phyloP scores from a whole-genome alignment of 2,113 vertebrate species.

The Pachycephala philippinensis region DNA sequence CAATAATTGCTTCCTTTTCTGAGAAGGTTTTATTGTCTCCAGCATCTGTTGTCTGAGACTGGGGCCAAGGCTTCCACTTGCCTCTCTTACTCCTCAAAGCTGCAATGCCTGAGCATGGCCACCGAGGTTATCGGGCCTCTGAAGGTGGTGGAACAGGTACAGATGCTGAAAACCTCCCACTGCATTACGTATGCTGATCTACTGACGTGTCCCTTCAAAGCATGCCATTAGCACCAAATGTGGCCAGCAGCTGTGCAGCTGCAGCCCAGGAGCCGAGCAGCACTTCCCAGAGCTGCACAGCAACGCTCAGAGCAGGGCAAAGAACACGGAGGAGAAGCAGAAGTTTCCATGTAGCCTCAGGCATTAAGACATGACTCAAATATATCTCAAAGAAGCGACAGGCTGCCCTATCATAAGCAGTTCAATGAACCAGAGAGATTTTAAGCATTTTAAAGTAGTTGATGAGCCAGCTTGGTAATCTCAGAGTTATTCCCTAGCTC shows the following conservation, averaged over 20 bases:
- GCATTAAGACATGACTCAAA: background rate
- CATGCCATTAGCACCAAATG: conserved; percentile 19
- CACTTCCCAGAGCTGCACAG: background rate
- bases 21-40: conserved; percentile 49
- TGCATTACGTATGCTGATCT: background rate
- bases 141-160: conserved; percentile 21
- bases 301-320: background rate
- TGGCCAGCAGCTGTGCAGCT: conserved; percentile 61
- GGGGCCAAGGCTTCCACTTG: conserved; percentile 32
- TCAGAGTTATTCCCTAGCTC: background rate
- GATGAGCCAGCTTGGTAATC: background rate
- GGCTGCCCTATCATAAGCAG: background rate
- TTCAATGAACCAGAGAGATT: background rate
- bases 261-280: background rate
- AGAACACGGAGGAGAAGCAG: background rate
- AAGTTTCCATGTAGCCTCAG: background rate
- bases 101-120: background rate
- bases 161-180: conserved; percentile 11
- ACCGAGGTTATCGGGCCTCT: background rate
- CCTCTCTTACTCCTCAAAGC: background rate
- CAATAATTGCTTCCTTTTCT: conserved; percentile 37
- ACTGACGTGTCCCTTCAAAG: conserved; percentile 39
- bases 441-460: background rate
- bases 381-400: background rate
- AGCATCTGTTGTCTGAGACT: conserved; percentile 44